Evolutionary conservation across 2,888 invertebrate genomes (phyloP), one percentile per base, ranked within the genome.

Genomic region (Patella pellucida): DNA sequence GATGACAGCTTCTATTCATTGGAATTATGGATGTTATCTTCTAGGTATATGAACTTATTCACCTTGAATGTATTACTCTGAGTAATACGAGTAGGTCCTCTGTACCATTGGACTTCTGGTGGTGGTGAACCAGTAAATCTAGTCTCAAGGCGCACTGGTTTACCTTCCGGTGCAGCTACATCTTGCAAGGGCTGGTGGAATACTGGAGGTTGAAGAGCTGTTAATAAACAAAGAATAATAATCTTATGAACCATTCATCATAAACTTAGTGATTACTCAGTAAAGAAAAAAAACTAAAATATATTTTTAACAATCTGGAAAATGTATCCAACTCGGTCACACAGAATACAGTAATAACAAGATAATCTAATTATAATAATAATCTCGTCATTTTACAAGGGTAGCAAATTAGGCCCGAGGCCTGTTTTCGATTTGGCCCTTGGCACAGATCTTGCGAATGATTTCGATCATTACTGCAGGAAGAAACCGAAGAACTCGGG

Each of bases 161-260:
- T 86, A 68, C 90, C 90, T 74, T 90, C 90, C 27, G 85, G 85
- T 23, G 84, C 85, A 3, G 83, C 81, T n/a, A 84, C 76, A 79
- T 90, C 88, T 69, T 85, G 83, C 54, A 89, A 83, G n/a, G 85
- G 85, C 73, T 89, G 85, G 69, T 84, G 84, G 74, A 90, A 86
- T 31, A 83, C 80, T 41, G 90, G 90, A 73, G 85, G 85, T 84
- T 93, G 93, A 79, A 93, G 90, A 74, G 94, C 94, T 94, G 89
- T 52, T 92, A 80, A 74, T 7, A 68, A 68, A 52, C 4, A 31
- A 14, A 51, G 7, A 54, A 51, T n/a, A 68, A 68, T 16, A 16
- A 69, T 31, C 19, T 56, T 73, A 16, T 68, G 52, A 67, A 73
- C 52, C 51, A 62, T 16, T 31, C 9, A 41, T 9, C 9, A 41